phyloP scores from a whole-genome alignment of 2,113 vertebrate genomes.

The Paedocypris sp. region DNA sequence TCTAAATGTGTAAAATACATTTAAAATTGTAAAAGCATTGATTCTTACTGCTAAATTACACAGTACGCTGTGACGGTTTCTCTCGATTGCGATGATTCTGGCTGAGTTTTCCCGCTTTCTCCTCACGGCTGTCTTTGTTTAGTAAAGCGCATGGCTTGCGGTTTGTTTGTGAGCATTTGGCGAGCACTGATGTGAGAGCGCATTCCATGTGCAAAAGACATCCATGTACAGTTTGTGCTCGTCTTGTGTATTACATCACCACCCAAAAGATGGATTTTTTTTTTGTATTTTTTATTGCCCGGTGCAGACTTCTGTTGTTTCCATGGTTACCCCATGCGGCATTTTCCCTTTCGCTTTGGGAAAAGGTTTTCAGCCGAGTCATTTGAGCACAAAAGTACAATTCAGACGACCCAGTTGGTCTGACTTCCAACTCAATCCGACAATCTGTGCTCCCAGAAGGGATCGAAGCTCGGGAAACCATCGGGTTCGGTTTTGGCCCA shows the following conservation, averaged over 20 bases:
- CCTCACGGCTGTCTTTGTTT: neutral
- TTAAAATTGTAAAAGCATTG: too few species aligned
- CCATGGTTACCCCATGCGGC: slow-evolving; percentile 51
- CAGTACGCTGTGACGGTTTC: too few species aligned
- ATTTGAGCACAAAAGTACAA: slow-evolving; percentile 21
- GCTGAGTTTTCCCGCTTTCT: too few species aligned
- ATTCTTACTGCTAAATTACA: too few species aligned
- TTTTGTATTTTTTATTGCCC: slow-evolving; percentile 32
- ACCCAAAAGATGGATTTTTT: slow-evolving; percentile 49
- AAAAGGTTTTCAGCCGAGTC: slow-evolving; percentile 23
- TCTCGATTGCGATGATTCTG: too few species aligned
- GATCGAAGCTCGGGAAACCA: too few species aligned
- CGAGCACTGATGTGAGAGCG: neutral
- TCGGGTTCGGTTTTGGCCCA: too few species aligned
- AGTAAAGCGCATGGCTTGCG: neutral
- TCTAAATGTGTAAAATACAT: too few species aligned
- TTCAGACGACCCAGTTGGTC: too few species aligned
- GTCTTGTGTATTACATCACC: slow-evolving; percentile 43
- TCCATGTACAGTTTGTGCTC: slow-evolving; percentile 6
- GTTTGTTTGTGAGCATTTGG: neutral
- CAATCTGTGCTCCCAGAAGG: too few species aligned
- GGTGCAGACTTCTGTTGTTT: slow-evolving; percentile 51
- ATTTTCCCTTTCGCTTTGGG: slow-evolving; percentile 4
- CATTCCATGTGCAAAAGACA: neutral
- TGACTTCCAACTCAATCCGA: too few species aligned